Evolutionary conservation across 2,113 vertebrate genomes (phyloP).

Genomic region (Apteryx owenii): DNA sequence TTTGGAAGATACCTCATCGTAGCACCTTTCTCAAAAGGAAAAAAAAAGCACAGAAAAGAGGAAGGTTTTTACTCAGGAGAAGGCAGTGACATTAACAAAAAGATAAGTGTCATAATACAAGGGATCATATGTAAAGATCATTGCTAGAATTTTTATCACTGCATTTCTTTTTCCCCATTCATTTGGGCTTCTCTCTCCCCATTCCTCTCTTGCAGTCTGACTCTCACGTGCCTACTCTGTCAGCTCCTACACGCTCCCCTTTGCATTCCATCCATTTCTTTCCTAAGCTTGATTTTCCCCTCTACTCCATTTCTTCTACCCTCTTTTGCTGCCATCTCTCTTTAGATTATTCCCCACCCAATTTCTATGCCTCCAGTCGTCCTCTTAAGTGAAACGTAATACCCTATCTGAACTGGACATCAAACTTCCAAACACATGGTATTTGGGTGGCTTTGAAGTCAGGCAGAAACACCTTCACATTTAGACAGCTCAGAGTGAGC

Average conservation of each 20-base stretch:
- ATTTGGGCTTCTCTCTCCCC: background rate
- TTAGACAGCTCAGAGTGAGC: background rate
- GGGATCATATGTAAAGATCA: background rate
- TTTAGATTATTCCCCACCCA: background rate
- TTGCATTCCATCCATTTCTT: background rate
- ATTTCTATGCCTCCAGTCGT: background rate
- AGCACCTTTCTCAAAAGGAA: background rate
- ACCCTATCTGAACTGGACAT: background rate
- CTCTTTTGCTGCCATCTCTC: background rate
- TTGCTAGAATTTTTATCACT: background rate
- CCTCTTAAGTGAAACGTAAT: background rate
- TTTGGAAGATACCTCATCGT: background rate
- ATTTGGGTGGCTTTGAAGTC: background rate
- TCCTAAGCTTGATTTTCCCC: background rate
- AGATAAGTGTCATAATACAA: background rate
- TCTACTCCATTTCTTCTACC: background rate
- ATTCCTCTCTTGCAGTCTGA: background rate
- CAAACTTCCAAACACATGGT: fast-evolving
- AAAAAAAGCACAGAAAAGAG: background rate
- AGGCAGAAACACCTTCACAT: background rate
- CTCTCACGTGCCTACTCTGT: background rate
- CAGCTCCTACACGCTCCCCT: background rate
- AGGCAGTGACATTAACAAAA: background rate
- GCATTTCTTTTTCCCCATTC: background rate
- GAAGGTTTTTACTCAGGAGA: background rate